Conservation (phyloP, 2,797 vertebrate genomes). For the Muscicapa comitata region DNA sequence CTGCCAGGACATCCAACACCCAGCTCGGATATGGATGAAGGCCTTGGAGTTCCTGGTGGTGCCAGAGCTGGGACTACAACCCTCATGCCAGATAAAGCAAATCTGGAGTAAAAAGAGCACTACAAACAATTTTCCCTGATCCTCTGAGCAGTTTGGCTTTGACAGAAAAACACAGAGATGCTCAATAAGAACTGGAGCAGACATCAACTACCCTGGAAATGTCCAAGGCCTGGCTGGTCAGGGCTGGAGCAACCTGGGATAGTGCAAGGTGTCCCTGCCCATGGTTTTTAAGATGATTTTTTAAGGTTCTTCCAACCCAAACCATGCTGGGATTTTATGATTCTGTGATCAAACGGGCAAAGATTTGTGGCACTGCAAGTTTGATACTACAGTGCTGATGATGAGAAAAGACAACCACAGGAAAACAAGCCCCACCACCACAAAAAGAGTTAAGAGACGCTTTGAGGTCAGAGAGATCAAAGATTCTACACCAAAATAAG, state of each 20-base stretch:
- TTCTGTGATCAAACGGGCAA: rapidly evolving
- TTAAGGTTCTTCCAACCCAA: neutral
- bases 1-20: neutral
- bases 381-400: neutral
- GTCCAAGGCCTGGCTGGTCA: rapidly evolving
- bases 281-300: neutral
- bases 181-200: neutral
- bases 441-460: rapidly evolving
- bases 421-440: neutral
- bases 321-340: neutral
- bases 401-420: neutral
- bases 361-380: neutral
- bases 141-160: neutral
- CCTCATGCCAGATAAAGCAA: neutral
- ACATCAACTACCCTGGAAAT: neutral
- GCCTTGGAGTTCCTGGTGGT: neutral
- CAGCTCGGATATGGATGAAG: neutral
- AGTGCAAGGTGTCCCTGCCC: neutral
- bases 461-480: neutral
- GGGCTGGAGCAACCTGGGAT: neutral
- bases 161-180: neutral
- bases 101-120: neutral
- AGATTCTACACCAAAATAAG: neutral
- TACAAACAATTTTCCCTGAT: neutral
- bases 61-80: neutral